Conservation (phyloP, 2,888 invertebrate genomes). For the Watsonalla cultraria region DNA sequence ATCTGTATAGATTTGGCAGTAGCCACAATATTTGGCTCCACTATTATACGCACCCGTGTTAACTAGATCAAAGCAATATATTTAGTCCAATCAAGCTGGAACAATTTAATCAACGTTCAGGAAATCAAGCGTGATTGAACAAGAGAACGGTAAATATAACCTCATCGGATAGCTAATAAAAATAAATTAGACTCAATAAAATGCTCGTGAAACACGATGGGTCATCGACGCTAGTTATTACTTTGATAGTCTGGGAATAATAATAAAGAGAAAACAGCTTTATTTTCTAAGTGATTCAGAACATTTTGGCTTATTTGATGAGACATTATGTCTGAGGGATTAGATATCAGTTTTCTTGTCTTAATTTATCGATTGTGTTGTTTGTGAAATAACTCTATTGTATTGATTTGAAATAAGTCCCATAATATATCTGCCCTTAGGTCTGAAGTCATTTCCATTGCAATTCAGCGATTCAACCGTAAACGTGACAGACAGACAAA, state of each 20-base stretch:
- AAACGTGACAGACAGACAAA: too few species aligned
- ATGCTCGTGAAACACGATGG: conserved; percentile 3
- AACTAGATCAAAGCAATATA: conserved; percentile 1
- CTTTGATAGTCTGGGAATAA: background rate
- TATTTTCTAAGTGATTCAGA: background rate
- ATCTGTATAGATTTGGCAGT: background rate
- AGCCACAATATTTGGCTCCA: background rate
- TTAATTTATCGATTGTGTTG: too few species aligned
- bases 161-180: conserved; percentile 7
- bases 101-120: conserved; percentile 3
- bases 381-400: too few species aligned
- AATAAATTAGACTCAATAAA: conserved; percentile 6
- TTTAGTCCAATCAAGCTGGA: background rate
- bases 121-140: conserved; percentile 4
- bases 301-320: background rate
- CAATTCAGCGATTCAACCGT: too few species aligned
- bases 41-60: background rate
- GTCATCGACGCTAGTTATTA: background rate
- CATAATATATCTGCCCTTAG: too few species aligned
- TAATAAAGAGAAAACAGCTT: background rate
- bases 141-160: conserved; percentile 4
- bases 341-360: too few species aligned
- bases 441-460: too few species aligned
- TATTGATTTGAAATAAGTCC: too few species aligned
- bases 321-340: too few species aligned